Evolutionary conservation across 2,113 vertebrate species (phyloP).

Genomic region (Campylorhamphus procurvoides): DNA sequence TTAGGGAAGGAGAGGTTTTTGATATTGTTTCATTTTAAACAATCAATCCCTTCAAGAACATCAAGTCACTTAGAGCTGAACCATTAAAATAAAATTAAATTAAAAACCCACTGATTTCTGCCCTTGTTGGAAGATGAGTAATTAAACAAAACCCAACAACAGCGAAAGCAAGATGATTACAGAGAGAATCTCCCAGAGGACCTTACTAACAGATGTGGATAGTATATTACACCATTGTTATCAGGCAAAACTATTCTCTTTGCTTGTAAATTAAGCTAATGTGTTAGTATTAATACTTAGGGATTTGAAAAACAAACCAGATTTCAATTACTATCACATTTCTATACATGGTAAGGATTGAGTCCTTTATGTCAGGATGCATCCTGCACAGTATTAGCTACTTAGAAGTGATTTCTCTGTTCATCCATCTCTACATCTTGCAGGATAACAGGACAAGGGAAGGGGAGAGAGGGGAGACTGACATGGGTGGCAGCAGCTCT

Average conservation of each 20-base stretch:
- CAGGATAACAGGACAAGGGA: background rate
- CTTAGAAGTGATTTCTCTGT: background rate
- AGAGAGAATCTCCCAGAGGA: slow-evolving; percentile 3
- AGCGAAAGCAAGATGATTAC: background rate
- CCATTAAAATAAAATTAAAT: background rate
- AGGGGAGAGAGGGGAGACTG: background rate
- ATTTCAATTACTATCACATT: slow-evolving; percentile 14
- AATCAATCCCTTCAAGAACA: background rate
- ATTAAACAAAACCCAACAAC: slow-evolving; percentile 16
- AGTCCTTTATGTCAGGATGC: background rate
- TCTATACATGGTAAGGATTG: accelerated
- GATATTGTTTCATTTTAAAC: background rate
- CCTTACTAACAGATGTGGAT: background rate
- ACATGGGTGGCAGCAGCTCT: background rate
- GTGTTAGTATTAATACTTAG: background rate
- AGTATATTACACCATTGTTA: background rate
- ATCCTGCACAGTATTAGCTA: background rate
- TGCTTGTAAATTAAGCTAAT: slow-evolving; percentile 28
- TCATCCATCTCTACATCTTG: background rate
- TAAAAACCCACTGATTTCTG: background rate
- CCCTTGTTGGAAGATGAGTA: background rate
- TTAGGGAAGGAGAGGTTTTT: background rate
- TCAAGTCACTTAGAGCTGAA: background rate
- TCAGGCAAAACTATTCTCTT: slow-evolving; percentile 7
- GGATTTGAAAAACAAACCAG: slow-evolving; percentile 33